phyloP scores from a whole-genome alignment of 2,888 invertebrate genomes.

The Pollenia griseotomentosa region DNA sequence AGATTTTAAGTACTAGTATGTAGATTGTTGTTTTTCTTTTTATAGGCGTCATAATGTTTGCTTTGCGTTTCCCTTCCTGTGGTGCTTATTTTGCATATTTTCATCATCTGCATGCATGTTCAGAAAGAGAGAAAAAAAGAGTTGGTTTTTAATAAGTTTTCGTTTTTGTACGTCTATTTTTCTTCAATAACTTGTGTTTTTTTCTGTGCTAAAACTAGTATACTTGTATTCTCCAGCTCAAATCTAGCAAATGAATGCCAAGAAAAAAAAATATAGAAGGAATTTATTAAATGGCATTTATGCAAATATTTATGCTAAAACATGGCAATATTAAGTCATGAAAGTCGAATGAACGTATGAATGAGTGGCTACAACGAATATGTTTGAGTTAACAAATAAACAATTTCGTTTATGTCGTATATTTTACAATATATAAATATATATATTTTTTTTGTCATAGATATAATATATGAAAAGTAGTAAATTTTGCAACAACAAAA shows the following conservation, averaged over 20 bases:
- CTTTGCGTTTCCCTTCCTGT: slow-evolving; percentile 15
- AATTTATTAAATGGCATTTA: slow-evolving; percentile 72
- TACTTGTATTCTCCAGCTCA: slow-evolving; percentile 1
- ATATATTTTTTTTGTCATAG: slow-evolving; percentile 9
- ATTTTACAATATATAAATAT: no score
- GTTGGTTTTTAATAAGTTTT: slow-evolving; percentile 54
- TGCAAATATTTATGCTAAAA: slow-evolving; percentile 72
- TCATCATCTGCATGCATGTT: slow-evolving; percentile 26
- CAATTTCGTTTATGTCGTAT: slow-evolving; percentile 29
- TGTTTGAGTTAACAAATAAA: slow-evolving; percentile 28
- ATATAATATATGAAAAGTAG: not conserved
- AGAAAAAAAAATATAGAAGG: slow-evolving; percentile 3
- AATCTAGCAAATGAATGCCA: not conserved
- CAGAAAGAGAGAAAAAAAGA: slow-evolving; percentile 4
- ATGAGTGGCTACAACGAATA: slow-evolving; percentile 18
- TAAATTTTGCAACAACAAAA: not conserved
- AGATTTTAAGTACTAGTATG: slow-evolving; percentile 12
- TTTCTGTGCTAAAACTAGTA: not conserved
- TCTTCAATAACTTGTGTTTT: slow-evolving; percentile 56
- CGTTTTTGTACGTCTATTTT: slow-evolving; percentile 36
- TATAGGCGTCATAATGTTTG: slow-evolving; percentile 45
- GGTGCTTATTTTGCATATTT: slow-evolving; percentile 49
- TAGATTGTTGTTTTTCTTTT: slow-evolving; percentile 7
- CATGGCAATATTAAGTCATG: slow-evolving; percentile 72
- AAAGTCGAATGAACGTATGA: slow-evolving; percentile 31